Percentiles rank a stretch among this genome's conserved stretches.
These are phyloP conservation scores for Ammospiza maritima DNA, from an alignment of 2,797 vertebrate genomes.

Conservation along the genomic window DNA sequence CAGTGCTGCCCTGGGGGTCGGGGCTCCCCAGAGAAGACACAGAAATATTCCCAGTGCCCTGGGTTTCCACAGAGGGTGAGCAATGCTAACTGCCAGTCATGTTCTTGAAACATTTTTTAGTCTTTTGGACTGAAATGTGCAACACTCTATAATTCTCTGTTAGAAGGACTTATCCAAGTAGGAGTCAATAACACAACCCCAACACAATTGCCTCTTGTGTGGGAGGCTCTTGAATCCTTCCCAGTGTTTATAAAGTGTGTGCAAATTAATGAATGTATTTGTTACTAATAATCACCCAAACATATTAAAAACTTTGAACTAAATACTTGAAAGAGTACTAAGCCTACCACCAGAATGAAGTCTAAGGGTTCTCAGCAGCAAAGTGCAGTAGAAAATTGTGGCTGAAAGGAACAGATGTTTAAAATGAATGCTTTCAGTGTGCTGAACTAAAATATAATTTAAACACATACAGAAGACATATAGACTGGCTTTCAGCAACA, in stretches of 20 bases:
- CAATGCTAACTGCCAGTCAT: not conserved
- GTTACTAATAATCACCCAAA: slow-evolving; percentile 5
- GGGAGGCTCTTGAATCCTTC: not conserved
- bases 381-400: not conserved
- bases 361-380: not conserved
- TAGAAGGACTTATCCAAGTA: not conserved
- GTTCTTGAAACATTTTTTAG: not conserved
- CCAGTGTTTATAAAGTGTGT: not conserved
- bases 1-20: not conserved
- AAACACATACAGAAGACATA: not conserved
- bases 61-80: not conserved
- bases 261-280: not conserved
- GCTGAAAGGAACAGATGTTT: slow-evolving; percentile 4
- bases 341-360: not conserved
- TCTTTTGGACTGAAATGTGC: not conserved
- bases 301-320: not conserved
- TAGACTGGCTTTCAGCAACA: not conserved
- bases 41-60: not conserved
- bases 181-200: not conserved
- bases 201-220: not conserved
- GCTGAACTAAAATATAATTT: not conserved
- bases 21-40: not conserved
- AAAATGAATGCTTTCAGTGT: slow-evolving; percentile 3
- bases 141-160: not conserved
- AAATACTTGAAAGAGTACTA: not conserved